A percentile compares a stretch with the other conserved stretches of the same genome.
Conservation (phyloP, 2,113 vertebrate genomes). For the Myxocyprinus asiaticus region DNA sequence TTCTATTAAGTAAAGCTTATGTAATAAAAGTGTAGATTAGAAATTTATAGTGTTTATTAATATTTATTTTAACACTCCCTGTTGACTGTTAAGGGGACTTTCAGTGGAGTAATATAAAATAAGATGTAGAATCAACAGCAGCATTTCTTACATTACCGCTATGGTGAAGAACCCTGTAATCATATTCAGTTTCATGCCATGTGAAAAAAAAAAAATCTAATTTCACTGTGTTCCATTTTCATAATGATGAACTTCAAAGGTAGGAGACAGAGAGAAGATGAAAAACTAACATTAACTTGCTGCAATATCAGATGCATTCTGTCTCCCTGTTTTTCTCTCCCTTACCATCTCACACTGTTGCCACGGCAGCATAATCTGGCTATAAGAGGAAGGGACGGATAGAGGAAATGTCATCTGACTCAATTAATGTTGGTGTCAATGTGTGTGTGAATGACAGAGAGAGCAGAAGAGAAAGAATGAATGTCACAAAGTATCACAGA, state of each 20-base stretch:
- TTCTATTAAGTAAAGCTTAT: not conserved
- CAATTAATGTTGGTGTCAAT: slow-evolving; percentile 64
- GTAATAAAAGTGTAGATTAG: not conserved
- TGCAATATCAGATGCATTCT: slow-evolving; percentile 15
- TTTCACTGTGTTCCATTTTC: slow-evolving; percentile 28
- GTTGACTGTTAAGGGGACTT: not conserved
- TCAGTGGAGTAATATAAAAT: not conserved
- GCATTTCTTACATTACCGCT: not conserved
- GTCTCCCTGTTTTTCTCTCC: slow-evolving; percentile 17
- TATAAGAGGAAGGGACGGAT: slow-evolving; percentile 59
- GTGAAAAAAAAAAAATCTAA: slow-evolving; percentile 23
- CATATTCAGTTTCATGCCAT: slow-evolving; percentile 30
- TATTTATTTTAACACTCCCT: not conserved
- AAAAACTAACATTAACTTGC: slow-evolving; percentile 34
- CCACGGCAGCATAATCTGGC: slow-evolving; percentile 74
- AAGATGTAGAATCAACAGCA: not conserved
- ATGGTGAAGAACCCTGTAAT: not conserved
- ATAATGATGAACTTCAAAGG: slow-evolving; percentile 38
- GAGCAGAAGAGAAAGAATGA: slow-evolving; percentile 23
- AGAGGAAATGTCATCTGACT: slow-evolving; percentile 74
- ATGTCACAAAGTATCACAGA: slow-evolving; percentile 30
- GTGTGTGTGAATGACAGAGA: slow-evolving; percentile 28
- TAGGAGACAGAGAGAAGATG: slow-evolving; percentile 30
- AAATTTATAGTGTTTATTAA: not conserved
- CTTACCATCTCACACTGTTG: slow-evolving; percentile 66